phyloP scores from a whole-genome alignment of 2,888 invertebrate genomes.

The Fragum whitleyi region DNA sequence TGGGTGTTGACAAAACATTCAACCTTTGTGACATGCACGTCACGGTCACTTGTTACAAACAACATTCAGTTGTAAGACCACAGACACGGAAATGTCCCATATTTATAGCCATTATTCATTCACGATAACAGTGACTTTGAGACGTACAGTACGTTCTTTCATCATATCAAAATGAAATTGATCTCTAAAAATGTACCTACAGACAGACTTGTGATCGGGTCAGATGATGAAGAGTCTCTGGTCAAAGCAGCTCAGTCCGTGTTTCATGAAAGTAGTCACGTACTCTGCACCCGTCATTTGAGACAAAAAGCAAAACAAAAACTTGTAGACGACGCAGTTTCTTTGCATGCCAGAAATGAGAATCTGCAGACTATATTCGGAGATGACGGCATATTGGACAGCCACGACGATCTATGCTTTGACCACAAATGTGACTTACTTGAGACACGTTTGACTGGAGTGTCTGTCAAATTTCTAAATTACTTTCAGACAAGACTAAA shows the following conservation, averaged over 20 bases:
- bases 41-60: conserved; percentile 42
- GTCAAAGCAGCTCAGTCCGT: conserved; percentile 38
- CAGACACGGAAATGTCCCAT: conserved; percentile 36
- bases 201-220: conserved; percentile 40
- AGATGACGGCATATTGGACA: conserved; percentile 2
- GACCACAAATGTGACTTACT: no score
- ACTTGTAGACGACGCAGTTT: conserved; percentile 38
- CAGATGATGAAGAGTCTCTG: conserved; percentile 47
- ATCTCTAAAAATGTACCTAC: neutral
- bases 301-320: conserved; percentile 40
- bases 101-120: conserved; percentile 55
- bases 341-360: conserved; percentile 6
- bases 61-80: neutral
- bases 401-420: no score
- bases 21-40: conserved; percentile 43
- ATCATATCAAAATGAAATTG: conserved; percentile 26
- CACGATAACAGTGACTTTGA: conserved; percentile 60
- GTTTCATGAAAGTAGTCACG: conserved; percentile 35
- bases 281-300: conserved; percentile 46
- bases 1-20: conserved; percentile 53
- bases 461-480: neutral
- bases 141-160: no score
- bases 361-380: conserved; percentile 33
- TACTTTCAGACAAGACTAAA: conserved; percentile 26
- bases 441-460: neutral